Percentiles rank a stretch among this genome's conserved stretches.
phyloP scores from a whole-genome alignment of 2,797 vertebrate species.

The Syndactyla subalaris region DNA sequence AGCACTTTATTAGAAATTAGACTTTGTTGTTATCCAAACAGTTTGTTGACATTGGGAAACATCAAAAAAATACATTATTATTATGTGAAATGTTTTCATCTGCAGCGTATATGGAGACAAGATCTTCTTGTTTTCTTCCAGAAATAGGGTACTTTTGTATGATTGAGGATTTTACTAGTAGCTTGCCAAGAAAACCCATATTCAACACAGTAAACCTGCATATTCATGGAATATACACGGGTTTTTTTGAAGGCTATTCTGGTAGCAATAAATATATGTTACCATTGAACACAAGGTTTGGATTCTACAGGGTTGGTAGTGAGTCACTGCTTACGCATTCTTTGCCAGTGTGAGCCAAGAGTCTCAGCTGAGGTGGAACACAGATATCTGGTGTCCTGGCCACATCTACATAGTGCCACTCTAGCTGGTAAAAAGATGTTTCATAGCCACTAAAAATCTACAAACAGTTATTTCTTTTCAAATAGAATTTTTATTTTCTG shows the following conservation, averaged over 20 bases:
- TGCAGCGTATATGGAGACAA: not conserved
- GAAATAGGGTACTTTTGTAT: constrained; percentile 2
- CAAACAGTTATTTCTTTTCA: not conserved
- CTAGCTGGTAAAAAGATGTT: not conserved
- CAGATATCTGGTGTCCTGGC: not conserved
- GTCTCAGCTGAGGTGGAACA: not conserved
- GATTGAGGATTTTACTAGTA: not conserved
- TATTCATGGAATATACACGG: not conserved
- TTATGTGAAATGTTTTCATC: not conserved
- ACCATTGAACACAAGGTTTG: not conserved
- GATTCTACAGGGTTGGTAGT: not conserved
- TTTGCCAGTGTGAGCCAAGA: not conserved
- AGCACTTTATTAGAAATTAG: not conserved
- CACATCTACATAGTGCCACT: not conserved
- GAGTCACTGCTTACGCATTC: not conserved
- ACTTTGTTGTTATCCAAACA: not conserved
- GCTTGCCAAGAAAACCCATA: not conserved
- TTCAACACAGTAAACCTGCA: not conserved
- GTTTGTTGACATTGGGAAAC: not conserved
- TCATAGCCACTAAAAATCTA: not conserved
- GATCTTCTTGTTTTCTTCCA: not conserved
- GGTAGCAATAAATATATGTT: not conserved
- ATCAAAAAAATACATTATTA: not conserved
- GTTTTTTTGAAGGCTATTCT: not conserved
- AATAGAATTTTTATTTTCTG: not conserved